These are phyloP conservation scores for Cheilosia variabilis DNA, from an alignment of 2,888 invertebrate genomes.

Conservation along the genomic window DNA sequence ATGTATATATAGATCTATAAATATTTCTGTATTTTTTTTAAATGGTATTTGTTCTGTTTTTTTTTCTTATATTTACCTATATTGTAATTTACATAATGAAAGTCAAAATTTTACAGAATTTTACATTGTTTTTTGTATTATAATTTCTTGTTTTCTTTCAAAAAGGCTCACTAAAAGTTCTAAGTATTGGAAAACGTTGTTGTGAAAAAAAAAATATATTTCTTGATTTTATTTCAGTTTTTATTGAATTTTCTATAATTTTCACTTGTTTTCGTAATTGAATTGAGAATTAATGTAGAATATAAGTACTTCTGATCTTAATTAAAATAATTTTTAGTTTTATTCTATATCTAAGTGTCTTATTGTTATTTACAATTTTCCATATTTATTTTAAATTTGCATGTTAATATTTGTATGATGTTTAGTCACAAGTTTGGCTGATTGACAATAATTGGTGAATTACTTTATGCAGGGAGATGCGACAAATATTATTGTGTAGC, in stretches of 20 bases:
- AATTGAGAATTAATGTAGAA: slow-evolving; percentile 47
- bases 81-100: slow-evolving; percentile 62
- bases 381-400: slow-evolving; percentile 9
- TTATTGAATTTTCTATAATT: slow-evolving; percentile 31
- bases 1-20: not conserved
- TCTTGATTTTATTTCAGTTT: not conserved
- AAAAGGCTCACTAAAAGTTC: slow-evolving; percentile 59
- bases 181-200: slow-evolving; percentile 49
- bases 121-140: slow-evolving; percentile 22
- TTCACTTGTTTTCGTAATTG: slow-evolving; percentile 54
- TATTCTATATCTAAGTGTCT: slow-evolving; percentile 29
- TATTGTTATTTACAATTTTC: slow-evolving; percentile 34
- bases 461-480: not conserved
- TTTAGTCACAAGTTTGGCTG: not conserved
- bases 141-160: slow-evolving; percentile 22
- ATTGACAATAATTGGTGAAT: not conserved
- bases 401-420: slow-evolving; percentile 11
- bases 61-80: slow-evolving; percentile 1
- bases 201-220: slow-evolving; percentile 40
- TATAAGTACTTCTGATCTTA: slow-evolving; percentile 42
- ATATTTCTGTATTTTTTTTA: slow-evolving; percentile 27
- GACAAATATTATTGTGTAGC: not conserved
- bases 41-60: slow-evolving; percentile 35
- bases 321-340: slow-evolving; percentile 26
- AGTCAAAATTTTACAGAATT: slow-evolving; percentile 49